Base-by-base conservation (phyloP, 2,888 invertebrate genomes). In the Laothoe populi region DNA sequence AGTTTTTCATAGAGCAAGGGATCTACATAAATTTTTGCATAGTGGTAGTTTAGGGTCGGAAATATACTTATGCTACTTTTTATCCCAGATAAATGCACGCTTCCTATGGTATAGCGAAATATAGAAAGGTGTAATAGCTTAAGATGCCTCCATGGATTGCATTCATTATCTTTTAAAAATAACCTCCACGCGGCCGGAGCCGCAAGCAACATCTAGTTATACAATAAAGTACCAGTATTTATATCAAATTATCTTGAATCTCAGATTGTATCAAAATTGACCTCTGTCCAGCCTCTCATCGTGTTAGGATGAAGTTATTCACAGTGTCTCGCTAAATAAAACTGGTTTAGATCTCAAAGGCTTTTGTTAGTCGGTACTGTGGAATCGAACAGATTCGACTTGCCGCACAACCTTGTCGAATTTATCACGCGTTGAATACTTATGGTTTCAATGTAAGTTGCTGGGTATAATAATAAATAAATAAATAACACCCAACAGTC, bases 281-380 rank as follows among this genome's bases (percentile, higher is more conserved):
- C 57, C 57, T n/a, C 57, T 35, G 57, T 35, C 57, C 24, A 23
- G 19, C 53, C 35, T 19, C 16, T 16, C 31, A 10, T 1, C 53
- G 53, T n/a, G 48, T 7, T 13, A 48, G 11, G 48, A 48, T 48
- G 26, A 35, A 49, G 49, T 49, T 49, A 53, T 53, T 19, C 53
- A 44, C 59, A 49, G 40, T 53, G 49, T 77, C 63, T 77, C 79
- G 81, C 63, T 71, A 75, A 82, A 71, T 70, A 71, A 66, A 66
- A 69, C 73, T 73, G 68, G 68, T 71, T 68, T 70, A 66, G 69
- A 71, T 64, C 64, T 68, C 64, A 68, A 64, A 63, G 61, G 45
- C 64, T 64, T 62, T 65, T 57, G 63, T 45, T 21, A 42, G 13
- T 13, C 0, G 13, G n/a, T n/a, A n/a, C n/a, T n/a, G n/a, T n/a